Evolutionary conservation across 1,140 invertebrate genomes (phyloP), one percentile per base, ranked within the genome.

Genomic region (Drosophila santomea): DNA sequence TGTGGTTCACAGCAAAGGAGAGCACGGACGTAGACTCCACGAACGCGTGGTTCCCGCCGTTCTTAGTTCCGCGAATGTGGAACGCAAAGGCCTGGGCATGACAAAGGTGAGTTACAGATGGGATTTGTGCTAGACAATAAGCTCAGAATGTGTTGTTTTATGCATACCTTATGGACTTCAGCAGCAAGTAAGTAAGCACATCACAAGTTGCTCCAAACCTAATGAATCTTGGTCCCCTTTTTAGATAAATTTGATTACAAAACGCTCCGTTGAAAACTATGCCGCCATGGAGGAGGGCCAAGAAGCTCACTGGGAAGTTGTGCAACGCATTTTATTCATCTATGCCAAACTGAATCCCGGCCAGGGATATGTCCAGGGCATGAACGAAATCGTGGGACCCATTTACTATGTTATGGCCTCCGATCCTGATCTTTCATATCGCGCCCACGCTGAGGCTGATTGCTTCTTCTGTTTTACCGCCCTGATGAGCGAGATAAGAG

Each of bases 361-460:
- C 1, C 97, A 99, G 92, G 96, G 97, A 4, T 99, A 99, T 93
- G 98, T 99, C 1, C 98, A 99, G 93, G 98, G 99, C 66, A 99
- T 99, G 98, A 99, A 99, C 94, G 99, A 99, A 93, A 99, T 99
- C 76, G 96, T 99, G 63, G 99, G 98, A 0, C 98, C 98, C 17
- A 98, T 99, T 81, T 99, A 99, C 93, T 98, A 99, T 93, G 96
- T 97, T 7, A 98, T 99, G 93, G 98, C 98, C 14, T 96, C 95
- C 44, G 97, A 99, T 94, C 95, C 97, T 4, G 95, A 97, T 93
- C 80, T 93, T n/a, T 94, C 95, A 58, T 97, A 95, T 94, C 94
- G 96, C 95, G 98, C 96, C 91, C 94, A 97, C 92, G 98, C 98
- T 1, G 99, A 99, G 93, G 97, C 98, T 0, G 99, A 99, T 92